Base-by-base conservation (phyloP, 2,888 invertebrate genomes). In the Eristalis arbustorum region DNA sequence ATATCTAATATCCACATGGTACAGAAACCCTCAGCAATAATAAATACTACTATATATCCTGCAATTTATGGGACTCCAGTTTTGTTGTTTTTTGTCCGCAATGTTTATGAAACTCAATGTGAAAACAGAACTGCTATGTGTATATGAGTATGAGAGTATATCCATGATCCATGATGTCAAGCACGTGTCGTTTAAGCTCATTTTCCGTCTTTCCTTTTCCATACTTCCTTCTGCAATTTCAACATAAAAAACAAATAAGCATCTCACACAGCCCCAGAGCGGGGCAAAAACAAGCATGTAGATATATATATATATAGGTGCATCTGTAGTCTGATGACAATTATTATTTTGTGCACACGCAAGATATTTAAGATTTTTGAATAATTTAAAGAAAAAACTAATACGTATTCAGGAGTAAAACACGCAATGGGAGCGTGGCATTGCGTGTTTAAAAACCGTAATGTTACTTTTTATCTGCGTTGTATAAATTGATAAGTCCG, bases 101-200 rank as follows among this genome's bases (percentile, higher is more conserved):
- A 23, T 28, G 23, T 25, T 59, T 59, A 13, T 59, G 49, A 18
- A 49, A 49, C 18, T 49, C 49, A 49, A 49, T 49, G 18, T 59
- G 59, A 59, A 59, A 59, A 28, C 59, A 59, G 14, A 25, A 59
- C 25, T 59, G 25, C 25, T 28, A 59, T 31, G 31, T n/a, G n/a
- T n/a, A n/a, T n/a, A n/a, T n/a, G n/a, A n/a, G n/a, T n/a, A n/a
- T n/a, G n/a, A n/a, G n/a, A 31, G 31, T 31, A 31, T 23, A 57
- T 59, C 25, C 59, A 25, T 28, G 25, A 59, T 28, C 23, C 25
- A 59, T 59, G 59, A 59, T 28, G 59, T 59, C 59, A 59, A 59
- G 59, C 59, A 59, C 59, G 59, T 59, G 59, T 59, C 59, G 25
- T 59, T 28, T 59, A 25, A 59, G 59, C 59, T 59, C 25, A 59